These are phyloP conservation scores for Branchellion lobata DNA, from an alignment of 2,888 invertebrate genomes.

Conservation along the genomic window DNA sequence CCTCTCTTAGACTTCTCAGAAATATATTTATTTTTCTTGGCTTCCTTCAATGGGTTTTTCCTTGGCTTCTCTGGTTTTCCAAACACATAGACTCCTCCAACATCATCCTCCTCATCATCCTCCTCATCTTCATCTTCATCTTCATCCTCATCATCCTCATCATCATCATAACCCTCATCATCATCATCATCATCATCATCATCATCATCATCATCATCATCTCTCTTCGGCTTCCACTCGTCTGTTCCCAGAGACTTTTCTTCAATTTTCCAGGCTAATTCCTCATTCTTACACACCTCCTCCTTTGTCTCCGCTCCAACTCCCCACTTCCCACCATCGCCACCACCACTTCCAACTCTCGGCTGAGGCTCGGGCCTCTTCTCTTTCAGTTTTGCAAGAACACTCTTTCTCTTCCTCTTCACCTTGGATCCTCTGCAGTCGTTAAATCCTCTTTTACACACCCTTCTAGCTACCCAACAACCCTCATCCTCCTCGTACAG, in stretches of 20 bases:
- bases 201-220: not conserved
- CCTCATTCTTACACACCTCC: not conserved
- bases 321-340: not conserved
- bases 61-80: not conserved
- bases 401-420: slow-evolving; percentile 31
- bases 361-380: not conserved
- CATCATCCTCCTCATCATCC: not conserved
- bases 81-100: not conserved
- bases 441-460: slow-evolving; percentile 13
- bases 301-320: not conserved
- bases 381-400: not conserved
- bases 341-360: not conserved
- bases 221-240: not conserved
- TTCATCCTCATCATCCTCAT: too few species aligned
- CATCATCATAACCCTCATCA: too few species aligned
- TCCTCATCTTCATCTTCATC: too few species aligned
- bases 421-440: slow-evolving; percentile 4
- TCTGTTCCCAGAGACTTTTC: not conserved
- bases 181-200: too few species aligned
- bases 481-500: not conserved
- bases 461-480: slow-evolving; percentile 20
- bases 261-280: slow-evolving; percentile 3
- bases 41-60: not conserved
- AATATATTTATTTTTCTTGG: too few species aligned
- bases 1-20: too few species aligned